Evolutionary conservation across 2,888 invertebrate species (phyloP), one percentile per base, ranked within the genome.

Genomic region (Phalangium opilio): DNA sequence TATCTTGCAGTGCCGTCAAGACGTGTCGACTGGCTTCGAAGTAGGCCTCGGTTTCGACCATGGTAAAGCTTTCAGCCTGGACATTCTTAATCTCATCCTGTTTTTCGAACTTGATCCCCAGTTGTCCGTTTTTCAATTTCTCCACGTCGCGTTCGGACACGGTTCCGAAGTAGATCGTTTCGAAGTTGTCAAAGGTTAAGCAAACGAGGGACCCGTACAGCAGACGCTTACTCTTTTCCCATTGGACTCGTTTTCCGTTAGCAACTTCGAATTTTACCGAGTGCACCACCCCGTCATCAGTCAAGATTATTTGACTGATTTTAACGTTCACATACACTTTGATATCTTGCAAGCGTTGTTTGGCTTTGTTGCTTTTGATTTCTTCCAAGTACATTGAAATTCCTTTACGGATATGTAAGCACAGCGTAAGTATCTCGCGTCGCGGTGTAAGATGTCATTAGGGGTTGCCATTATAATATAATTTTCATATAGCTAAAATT

Each of bases 11-110:
- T n/a, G 78, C 80, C 55, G 71, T 73, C 45, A 83, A 67, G 0
- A 83, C 81, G 59, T 80, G 77, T 52, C 77, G 73, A 61, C 85
- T 86, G 0, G 85, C 82, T 60, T 85, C 85, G 61, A 85, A 84
- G 63, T 79, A 87, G 0, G 81, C 77, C 44, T 76, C 77, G 44
- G 81, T 78, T 62, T 85, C 83, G 2, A 81, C 73, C 80, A 85
- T 81, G 1, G 75, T 59, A 50, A 73, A 75, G 0, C 65, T 53
- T 50, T 14, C 21, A 3, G 11, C 7, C 7, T 18, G 17, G 10
- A 15, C 33, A 3, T 41, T 5, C n/a, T 19, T 14, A 41, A 19
- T 14, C 35, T 43, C 41, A 38, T 48, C 46, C 8, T 38, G n/a
- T 11, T 48, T 39, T 40, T 50, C 52, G 46, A 52, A 50, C 7